phyloP scores from a whole-genome alignment of 2,797 vertebrate genomes.

The Hybognathus amarus region DNA sequence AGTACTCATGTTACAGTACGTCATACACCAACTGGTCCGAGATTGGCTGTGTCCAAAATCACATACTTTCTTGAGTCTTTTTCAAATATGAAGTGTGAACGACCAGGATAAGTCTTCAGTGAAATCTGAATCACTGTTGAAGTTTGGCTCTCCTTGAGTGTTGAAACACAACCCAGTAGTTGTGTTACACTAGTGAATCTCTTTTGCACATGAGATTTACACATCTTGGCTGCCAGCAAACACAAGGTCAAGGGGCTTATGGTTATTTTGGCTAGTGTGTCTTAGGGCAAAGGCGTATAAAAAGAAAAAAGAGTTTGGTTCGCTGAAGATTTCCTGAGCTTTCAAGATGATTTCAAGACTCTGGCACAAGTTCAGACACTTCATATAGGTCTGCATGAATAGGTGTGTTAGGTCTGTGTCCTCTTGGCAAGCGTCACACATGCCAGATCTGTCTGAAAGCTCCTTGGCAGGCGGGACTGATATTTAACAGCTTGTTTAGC shows the following conservation, averaged over 20 bases:
- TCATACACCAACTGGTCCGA: too few species aligned
- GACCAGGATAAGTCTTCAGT: background rate
- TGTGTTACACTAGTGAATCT: constrained; percentile 12
- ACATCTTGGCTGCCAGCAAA: constrained; percentile 15
- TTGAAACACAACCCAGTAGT: constrained; percentile 6
- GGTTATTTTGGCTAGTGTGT: background rate
- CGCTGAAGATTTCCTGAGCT: constrained; percentile 22
- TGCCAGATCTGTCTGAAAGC: constrained; percentile 42
- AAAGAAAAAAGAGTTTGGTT: constrained; percentile 9
- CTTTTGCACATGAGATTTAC: constrained; percentile 16
- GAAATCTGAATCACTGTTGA: background rate
- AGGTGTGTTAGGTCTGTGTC: constrained; percentile 26
- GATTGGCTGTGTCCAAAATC: too few species aligned
- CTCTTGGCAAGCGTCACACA: constrained; percentile 33
- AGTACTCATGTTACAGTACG: too few species aligned
- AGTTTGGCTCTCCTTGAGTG: constrained; percentile 7
- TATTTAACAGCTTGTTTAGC: constrained; percentile 60
- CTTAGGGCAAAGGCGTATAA: constrained; percentile 6
- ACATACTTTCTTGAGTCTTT: background rate
- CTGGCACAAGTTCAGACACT: constrained; percentile 39
- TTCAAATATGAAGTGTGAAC: background rate
- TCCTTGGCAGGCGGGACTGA: constrained; percentile 48
- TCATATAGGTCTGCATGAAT: background rate
- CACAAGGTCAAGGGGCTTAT: constrained; percentile 1
- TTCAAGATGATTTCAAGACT: constrained; percentile 28